Conservation (phyloP, 2,888 invertebrate species). For the Acanthosepion pharaonis region DNA sequence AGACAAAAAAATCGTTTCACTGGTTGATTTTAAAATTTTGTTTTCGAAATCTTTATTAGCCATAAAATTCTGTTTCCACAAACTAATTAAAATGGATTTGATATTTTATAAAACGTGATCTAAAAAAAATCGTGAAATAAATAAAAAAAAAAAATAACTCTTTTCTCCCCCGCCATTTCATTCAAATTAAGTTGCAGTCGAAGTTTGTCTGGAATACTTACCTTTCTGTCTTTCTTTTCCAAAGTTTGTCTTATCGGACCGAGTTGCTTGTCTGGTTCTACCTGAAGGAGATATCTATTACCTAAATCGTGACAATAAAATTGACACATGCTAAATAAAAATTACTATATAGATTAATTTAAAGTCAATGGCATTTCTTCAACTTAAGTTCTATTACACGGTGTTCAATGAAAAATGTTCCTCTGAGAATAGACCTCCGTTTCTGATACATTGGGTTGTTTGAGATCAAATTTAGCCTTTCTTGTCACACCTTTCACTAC, state of each 20-base stretch:
- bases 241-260: not conserved
- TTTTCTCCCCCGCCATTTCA: not conserved
- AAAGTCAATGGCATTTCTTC: not conserved
- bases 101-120: too few species aligned
- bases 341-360: not conserved
- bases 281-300: not conserved
- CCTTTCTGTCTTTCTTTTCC: not conserved
- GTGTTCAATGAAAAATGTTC: too few species aligned
- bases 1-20: too few species aligned
- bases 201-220: not conserved
- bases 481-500: too few species aligned
- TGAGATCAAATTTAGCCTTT: too few species aligned
- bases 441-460: too few species aligned
- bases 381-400: not conserved
- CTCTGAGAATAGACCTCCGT: too few species aligned
- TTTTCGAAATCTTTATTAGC: too few species aligned
- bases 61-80: too few species aligned
- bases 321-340: not conserved
- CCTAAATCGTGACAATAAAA: not conserved
- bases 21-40: too few species aligned
- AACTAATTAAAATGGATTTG: too few species aligned
- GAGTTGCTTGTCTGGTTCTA: too few species aligned
- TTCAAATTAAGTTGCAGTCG: not conserved
- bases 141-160: not conserved
- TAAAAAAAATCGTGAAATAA: not conserved